Evolutionary conservation across 2,113 vertebrate genomes (phyloP).

Genomic region (Columba janthina): DNA sequence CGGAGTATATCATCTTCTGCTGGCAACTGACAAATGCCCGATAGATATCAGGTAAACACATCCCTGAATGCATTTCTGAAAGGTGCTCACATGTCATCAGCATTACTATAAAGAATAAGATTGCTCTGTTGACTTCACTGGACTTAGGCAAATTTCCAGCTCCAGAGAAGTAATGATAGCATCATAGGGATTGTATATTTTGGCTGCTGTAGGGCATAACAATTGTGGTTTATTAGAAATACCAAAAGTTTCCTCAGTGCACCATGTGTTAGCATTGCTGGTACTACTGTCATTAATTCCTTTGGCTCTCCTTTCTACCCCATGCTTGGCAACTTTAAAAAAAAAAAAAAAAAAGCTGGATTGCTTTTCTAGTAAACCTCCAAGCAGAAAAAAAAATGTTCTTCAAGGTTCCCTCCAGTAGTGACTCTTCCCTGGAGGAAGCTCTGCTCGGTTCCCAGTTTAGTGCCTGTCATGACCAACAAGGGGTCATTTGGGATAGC

Average conservation of each 20-base stretch:
- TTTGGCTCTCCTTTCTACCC: background rate
- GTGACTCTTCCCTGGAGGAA: background rate
- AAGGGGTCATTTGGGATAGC: no score
- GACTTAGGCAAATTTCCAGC: background rate
- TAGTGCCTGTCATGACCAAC: no score
- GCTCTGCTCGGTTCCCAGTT: background rate
- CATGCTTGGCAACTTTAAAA: background rate
- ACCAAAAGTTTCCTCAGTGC: background rate
- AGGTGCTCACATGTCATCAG: background rate
- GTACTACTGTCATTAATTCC: background rate
- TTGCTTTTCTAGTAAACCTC: background rate
- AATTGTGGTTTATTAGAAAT: background rate
- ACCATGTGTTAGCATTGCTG: background rate
- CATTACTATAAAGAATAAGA: background rate
- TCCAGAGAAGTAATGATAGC: background rate
- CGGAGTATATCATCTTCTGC: background rate
- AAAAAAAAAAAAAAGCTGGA: background rate
- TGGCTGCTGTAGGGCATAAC: background rate
- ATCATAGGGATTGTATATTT: background rate
- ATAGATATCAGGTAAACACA: background rate
- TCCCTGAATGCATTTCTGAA: background rate
- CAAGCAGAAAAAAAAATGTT: background rate
- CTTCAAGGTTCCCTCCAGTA: rapidly evolving
- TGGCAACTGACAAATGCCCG: background rate
- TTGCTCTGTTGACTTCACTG: background rate